Evolutionary conservation across 2,888 invertebrate species (phyloP), one percentile per base, ranked within the genome.

Genomic region (Polydrusus tereticollis): DNA sequence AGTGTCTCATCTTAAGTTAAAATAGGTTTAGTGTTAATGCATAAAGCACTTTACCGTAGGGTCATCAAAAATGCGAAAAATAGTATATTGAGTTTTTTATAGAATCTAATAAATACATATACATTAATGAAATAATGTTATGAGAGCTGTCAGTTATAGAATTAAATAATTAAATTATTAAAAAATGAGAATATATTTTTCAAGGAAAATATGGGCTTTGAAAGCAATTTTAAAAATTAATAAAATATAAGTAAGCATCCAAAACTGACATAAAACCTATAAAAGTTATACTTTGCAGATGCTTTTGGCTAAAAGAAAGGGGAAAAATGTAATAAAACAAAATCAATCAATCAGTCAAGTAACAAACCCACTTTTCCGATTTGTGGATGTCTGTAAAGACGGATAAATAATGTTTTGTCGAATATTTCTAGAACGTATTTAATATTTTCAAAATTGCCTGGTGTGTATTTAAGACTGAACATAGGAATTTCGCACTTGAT

Each of bases 241-340:
- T 60, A 41, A 59, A 62, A 62, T 66, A 33, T 52, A 45, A 23
- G 21, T 12, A 62, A 36, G 36, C 38, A 55, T 52, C 33, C 50
- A 29, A 62, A 38, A 57, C 50, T 65, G 70, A 58, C 29, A 58
- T 59, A 58, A 23, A 50, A 50, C 41, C 60, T 41, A 70, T 71
- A 71, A 67, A 67, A 72, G 63, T 67, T 62, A 60, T 67, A 63
- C 21, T 50, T 43, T 57, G 62, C 67, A 66, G 71, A 71, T 67
- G 71, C 47, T 60, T 33, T 55, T 66, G 23, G 57, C 45, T 43
- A 62, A 62, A 66, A 60, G 62, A 71, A 71, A 68, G 45, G 65
- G 69, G 65, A 73, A 69, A 68, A 71, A 62, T 74, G 68, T 74
- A 74, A 74, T 74, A 74, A 74, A 74, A 74, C 68, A 68, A 68